A percentile compares a stretch with the other conserved stretches of the same genome.
phyloP scores from a whole-genome alignment of 2,888 invertebrate species.

The Hemistola chrysoprasaria region DNA sequence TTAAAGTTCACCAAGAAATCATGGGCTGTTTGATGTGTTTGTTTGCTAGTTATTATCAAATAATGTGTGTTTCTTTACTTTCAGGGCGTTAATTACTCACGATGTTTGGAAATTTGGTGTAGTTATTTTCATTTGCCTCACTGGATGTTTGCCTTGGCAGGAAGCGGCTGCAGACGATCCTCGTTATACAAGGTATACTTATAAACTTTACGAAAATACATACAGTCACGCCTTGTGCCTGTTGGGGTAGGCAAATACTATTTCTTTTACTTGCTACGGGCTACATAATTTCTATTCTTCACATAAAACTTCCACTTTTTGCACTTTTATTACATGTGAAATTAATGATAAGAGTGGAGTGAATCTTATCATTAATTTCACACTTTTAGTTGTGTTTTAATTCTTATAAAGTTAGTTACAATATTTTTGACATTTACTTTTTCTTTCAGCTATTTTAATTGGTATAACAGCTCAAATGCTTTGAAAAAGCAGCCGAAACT shows the following conservation, averaged over 20 bases:
- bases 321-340: no score
- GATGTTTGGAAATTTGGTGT: conserved; percentile 99
- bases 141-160: conserved; percentile 97
- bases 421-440: not conserved
- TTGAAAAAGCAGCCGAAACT: conserved; percentile 90
- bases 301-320: no score
- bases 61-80: conserved; percentile 55
- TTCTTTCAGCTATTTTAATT: conserved; percentile 86
- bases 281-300: no score
- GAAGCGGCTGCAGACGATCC: conserved; percentile 97
- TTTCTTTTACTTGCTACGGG: no score
- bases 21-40: conserved; percentile 2
- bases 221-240: no score
- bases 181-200: conserved; percentile 86
- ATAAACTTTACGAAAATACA: no score
- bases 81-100: conserved; percentile 92
- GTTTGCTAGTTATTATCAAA: conserved; percentile 25
- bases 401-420: not conserved
- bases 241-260: no score
- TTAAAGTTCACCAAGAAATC: no score
- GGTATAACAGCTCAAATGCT: conserved; percentile 90
- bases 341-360: no score
- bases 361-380: no score
- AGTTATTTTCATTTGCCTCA: conserved; percentile 96
- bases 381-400: conserved; percentile 4